Percentiles rank a stretch among this genome's conserved stretches.
Conservation (phyloP, 2,888 invertebrate species). For the Heteropelma amictum region DNA sequence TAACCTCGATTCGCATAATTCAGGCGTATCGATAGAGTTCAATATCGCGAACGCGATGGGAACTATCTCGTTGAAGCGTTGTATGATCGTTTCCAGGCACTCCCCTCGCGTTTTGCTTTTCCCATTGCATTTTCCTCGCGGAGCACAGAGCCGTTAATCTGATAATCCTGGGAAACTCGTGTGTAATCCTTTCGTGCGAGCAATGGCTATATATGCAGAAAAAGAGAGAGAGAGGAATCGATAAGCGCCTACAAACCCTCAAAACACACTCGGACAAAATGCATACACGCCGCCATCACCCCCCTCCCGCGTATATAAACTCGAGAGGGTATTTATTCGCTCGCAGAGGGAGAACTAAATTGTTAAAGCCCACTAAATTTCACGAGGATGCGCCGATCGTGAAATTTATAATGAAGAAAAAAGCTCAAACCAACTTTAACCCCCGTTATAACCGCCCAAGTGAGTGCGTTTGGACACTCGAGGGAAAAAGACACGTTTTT, state of each 20-base stretch:
- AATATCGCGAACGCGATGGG: slow-evolving; percentile 37
- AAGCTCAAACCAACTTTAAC: not conserved
- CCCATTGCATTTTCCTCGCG: slow-evolving; percentile 17
- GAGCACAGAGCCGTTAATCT: slow-evolving; percentile 22
- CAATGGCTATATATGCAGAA: too few species aligned
- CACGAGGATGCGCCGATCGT: not conserved
- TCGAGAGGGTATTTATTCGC: slow-evolving; percentile 10
- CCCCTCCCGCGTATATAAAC: slow-evolving; percentile 22
- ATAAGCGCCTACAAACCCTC: slow-evolving; percentile 4
- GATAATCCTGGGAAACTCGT: slow-evolving; percentile 29
- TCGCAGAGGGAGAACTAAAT: not conserved
- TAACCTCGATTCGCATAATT: slow-evolving; percentile 16
- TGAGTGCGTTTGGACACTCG: too few species aligned
- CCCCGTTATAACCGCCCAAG: too few species aligned
- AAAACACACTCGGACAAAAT: not conserved
- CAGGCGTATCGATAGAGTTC: slow-evolving; percentile 32
- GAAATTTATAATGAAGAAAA: slow-evolving; percentile 28
- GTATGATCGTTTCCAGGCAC: slow-evolving; percentile 36
- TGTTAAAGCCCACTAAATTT: slow-evolving; percentile 4
- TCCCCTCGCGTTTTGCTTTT: slow-evolving; percentile 31
- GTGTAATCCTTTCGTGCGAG: slow-evolving; percentile 30
- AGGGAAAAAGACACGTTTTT: too few species aligned
- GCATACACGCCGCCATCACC: too few species aligned
- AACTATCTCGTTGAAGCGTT: slow-evolving; percentile 19
- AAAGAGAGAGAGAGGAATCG: slow-evolving; percentile 3